Conservation (phyloP, 23 tunicate species). For the Halocynthia roretzi region DNA sequence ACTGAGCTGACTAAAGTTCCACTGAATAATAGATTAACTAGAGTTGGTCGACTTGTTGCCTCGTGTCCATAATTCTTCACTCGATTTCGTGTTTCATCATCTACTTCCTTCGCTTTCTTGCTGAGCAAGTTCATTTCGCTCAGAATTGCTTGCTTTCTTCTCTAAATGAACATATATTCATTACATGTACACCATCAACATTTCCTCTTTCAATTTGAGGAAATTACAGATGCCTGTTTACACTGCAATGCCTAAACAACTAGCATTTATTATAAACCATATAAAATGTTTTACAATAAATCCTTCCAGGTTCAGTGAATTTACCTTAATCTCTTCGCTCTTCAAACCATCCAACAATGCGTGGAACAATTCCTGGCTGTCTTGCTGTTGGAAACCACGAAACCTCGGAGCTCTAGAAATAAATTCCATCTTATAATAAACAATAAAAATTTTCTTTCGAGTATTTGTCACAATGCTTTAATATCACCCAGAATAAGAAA, state of each 20-base stretch:
- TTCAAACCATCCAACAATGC: slow-evolving; percentile 49
- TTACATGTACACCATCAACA: too few relatives aligned
- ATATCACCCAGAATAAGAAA: too few relatives aligned
- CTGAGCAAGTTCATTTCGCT: slow-evolving; percentile 24
- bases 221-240: too few relatives aligned
- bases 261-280: too few relatives aligned
- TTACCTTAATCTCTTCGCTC: slow-evolving; percentile 60
- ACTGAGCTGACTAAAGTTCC: slow-evolving; percentile 60
- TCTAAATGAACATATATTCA: background rate
- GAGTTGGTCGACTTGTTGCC: slow-evolving; percentile 28
- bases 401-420: slow-evolving; percentile 44
- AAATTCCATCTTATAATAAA: background rate
- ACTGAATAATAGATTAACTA: slow-evolving; percentile 45
- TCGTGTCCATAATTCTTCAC: slow-evolving; percentile 42
- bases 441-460: too few relatives aligned
- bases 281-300: too few relatives aligned
- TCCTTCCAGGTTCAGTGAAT: too few relatives aligned
- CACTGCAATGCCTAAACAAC: too few relatives aligned
- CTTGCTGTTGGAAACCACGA: slow-evolving; percentile 75
- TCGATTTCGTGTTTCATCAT: slow-evolving; percentile 25
- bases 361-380: slow-evolving; percentile 80
- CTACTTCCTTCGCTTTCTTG: slow-evolving; percentile 31
- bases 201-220: too few relatives aligned
- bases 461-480: too few relatives aligned
- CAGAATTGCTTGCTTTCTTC: slow-evolving; percentile 62